Evolutionary conservation across 2,113 vertebrate species (phyloP).

Genomic region (Festucalex cinctus): DNA sequence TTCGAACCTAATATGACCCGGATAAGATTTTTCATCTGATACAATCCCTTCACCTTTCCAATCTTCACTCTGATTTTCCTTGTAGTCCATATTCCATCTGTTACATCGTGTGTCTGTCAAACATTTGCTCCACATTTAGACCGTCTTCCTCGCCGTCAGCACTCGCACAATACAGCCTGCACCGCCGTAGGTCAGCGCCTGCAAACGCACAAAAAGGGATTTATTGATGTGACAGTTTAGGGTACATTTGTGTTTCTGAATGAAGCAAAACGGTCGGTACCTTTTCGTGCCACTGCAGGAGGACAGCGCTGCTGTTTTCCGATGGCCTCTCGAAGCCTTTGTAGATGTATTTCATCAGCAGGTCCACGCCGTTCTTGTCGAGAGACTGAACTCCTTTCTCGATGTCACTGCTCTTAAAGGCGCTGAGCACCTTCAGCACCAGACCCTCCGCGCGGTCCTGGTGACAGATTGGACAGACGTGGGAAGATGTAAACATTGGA

Average conservation of each 20-base stretch:
- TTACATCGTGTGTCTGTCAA: conserved; percentile 31
- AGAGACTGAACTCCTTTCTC: conserved; percentile 94
- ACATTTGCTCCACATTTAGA: conserved; percentile 65
- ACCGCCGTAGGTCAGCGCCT: conserved; percentile 93
- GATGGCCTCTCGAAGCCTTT: conserved; percentile 96
- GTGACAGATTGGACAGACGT: neutral
- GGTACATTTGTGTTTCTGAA: neutral
- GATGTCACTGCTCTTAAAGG: conserved; percentile 94
- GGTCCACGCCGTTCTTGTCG: conserved; percentile 90
- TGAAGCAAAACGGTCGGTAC: conserved; percentile 56
- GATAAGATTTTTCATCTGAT: conserved; percentile 8
- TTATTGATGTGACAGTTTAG: neutral
- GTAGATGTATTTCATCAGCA: conserved; percentile 99
- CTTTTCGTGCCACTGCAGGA: conserved; percentile 98
- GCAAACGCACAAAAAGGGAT: conserved; percentile 23
- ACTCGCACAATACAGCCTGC: conserved; percentile 94
- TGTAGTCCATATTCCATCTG: conserved; percentile 34
- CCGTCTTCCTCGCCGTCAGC: conserved; percentile 93
- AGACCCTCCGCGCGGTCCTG: conserved; percentile 94
- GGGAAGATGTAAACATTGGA: neutral
- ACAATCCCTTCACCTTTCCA: neutral
- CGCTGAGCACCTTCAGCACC: conserved; percentile 93
- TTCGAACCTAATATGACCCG: conserved; percentile 28
- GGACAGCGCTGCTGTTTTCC: conserved; percentile 93
- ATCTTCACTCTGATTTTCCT: neutral